Base-by-base conservation (phyloP, 2,797 vertebrate species). In the Spondyliosoma cantharus region DNA sequence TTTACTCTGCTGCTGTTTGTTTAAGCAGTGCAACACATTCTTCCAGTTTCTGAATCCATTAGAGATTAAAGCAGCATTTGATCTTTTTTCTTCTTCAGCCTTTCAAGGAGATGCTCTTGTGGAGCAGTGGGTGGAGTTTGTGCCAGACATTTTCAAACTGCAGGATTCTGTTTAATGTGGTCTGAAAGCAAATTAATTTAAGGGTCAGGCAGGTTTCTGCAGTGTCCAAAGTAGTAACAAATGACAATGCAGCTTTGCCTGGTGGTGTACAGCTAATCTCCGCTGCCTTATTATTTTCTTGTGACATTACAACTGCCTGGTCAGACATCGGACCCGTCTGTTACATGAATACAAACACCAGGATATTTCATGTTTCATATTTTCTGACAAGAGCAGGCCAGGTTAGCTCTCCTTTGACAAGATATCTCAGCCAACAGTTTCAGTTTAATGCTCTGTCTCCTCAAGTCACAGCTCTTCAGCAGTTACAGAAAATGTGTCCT, bases 61-160 rank as follows among this genome's bases (percentile, higher is more conserved):
- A 52, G n/a, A 60, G 25, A 64, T 82, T 69, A 24, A 37, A 70
- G 16, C 22, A 17, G 3, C 3, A n/a, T 48, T 22, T 29, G 29
- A 63, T 71, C 15, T 37, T 74, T 52, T 70, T 59, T 37, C 65
- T 37, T 63, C 54, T 52, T n/a, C 24, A 63, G 11, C 5, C 17
- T 61, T 27, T 27, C 5, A 71, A 27, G 37, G 19, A 48, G 42
- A 12, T 16, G 13, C 17, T 32, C 12, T 24, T 7, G 42, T 53
- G 53, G 63, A 62, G 43, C 12, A 24, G 25, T 48, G 17, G 25
- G 32, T 25, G 7, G 25, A 27, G 45, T 29, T 64, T 43, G 5
- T 27, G 54, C 17, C 7, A 49, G 53, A 5, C 20, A 11, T 63
- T 53, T 53, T 65, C 56, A 74, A 66, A 66, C 56, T 49, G 14